These are phyloP conservation scores for Brenthis daphne DNA, from an alignment of 2,888 invertebrate species.

Conservation along the genomic window DNA sequence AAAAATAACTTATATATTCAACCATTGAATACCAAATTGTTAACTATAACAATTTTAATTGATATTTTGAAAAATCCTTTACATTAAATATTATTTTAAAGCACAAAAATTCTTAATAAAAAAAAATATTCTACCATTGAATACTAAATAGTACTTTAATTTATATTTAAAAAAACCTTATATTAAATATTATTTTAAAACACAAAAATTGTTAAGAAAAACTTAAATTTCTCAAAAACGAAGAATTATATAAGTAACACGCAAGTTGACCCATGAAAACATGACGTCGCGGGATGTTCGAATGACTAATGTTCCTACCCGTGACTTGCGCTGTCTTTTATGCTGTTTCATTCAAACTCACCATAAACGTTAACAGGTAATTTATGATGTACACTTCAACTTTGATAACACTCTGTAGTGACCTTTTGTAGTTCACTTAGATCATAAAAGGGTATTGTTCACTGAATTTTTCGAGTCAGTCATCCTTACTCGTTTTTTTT, in stretches of 20 bases:
- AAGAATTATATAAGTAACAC: constrained; percentile 5
- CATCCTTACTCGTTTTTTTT: constrained; percentile 24
- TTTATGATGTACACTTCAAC: constrained; percentile 51
- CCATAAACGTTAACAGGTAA: constrained; percentile 53
- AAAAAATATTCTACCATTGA: too few relatives aligned
- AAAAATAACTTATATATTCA: too few relatives aligned
- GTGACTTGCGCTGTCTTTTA: constrained; percentile 65
- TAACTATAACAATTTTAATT: too few relatives aligned
- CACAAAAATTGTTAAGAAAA: background rate
- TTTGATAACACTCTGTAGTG: constrained; percentile 47
- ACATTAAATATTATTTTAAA: too few relatives aligned
- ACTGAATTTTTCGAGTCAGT: constrained; percentile 26
- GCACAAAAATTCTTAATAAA: background rate
- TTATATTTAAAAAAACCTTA: background rate
- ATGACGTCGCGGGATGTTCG: constrained; percentile 58
- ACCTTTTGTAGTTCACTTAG: constrained; percentile 46
- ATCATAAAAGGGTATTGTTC: constrained; percentile 33
- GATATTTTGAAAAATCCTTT: too few relatives aligned
- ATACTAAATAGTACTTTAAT: too few relatives aligned
- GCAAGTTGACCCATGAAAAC: constrained; percentile 44
- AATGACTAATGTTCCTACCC: constrained; percentile 63
- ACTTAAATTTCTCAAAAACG: background rate
- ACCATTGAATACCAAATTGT: too few relatives aligned
- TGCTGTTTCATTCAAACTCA: constrained; percentile 60
- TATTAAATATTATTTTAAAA: too few relatives aligned